Evolutionary conservation across 1,140 invertebrate species (phyloP), one percentile per base, ranked within the genome.

Genomic region (Rhagoletis pomonella): DNA sequence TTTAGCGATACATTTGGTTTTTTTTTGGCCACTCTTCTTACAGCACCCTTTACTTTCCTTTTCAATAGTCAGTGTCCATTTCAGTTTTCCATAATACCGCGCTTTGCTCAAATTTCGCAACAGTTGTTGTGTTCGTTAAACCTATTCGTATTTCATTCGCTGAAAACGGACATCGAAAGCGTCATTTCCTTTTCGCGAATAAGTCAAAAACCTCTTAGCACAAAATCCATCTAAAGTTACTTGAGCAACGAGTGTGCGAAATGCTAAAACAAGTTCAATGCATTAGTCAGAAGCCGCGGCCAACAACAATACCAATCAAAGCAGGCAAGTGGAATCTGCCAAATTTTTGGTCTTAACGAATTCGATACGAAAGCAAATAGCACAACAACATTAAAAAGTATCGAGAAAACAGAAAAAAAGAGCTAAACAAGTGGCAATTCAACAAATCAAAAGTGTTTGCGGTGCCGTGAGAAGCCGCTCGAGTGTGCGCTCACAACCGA

Each of bases 171-270:
- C 14, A 73, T 73, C 39, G 14, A 44, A 73, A 6, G 12, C 42
- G 42, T 14, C 42, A 14, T 73, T 73, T 73, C 67, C 67, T 69
- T 14, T 47, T 47, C 39, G 67, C 67, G 12, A 14, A 44, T 17
- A 73, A 73, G 42, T 47, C 67, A 73, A 47, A 73, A 73, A 73
- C 67, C 67, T 73, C 44, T 73, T 42, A 6, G 42, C 42, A 14
- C 12, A 73, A 47, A 73, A 29, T 67, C 19, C 39, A 47, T 6
- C 67, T 29, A 67, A 67, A 29, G 12, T 67, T 5, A 44, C 39
- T 73, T 73, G 1, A 12, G 65, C 29, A 12, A 3, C 0, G 10
- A 10, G 5, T 17, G 17, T 69, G 42, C 10, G 42, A 4, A 44
- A 47, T 47, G 10, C 5, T 10, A 55, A 73, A 73, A 73, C 42